phyloP scores from a whole-genome alignment of 92 coral and sea anemone genomes.

The Diadumene lineata region DNA sequence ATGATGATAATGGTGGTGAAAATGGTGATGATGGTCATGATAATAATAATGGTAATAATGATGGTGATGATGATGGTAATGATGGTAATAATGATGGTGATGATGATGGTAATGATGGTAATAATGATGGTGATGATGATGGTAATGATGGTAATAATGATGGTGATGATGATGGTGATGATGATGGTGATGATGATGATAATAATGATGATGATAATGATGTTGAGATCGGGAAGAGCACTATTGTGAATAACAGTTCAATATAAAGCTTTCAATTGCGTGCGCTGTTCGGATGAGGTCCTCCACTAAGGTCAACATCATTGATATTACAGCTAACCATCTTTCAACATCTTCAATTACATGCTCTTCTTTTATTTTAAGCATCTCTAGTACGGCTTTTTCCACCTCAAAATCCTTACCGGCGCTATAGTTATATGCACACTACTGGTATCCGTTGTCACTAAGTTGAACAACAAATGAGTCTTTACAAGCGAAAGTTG shows the following conservation, averaged over 20 bases:
- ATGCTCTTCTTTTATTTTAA: slow-evolving; percentile 9
- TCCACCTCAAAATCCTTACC: neutral
- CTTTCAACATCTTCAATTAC: slow-evolving; percentile 13
- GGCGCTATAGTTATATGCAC: too few relatives aligned
- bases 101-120: neutral
- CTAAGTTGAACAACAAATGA: neutral
- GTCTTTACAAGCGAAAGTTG: neutral
- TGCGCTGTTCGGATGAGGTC: slow-evolving; percentile 16
- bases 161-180: neutral
- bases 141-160: neutral
- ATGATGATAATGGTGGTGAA: neutral
- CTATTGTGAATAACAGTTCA: neutral
- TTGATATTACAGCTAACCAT: slow-evolving; percentile 14
- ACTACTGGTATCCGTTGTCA: too few relatives aligned
- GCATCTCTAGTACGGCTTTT: slow-evolving; percentile 8
- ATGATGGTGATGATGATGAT: neutral
- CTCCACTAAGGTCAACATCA: slow-evolving; percentile 17
- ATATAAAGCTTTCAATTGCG: neutral
- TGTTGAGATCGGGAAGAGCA: neutral
- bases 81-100: neutral
- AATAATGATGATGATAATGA: neutral
- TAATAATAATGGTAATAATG: neutral
- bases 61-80: neutral
- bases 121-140: neutral
- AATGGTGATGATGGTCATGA: neutral